phyloP scores from a whole-genome alignment of 2,113 vertebrate genomes.

The Ciconia maguari region DNA sequence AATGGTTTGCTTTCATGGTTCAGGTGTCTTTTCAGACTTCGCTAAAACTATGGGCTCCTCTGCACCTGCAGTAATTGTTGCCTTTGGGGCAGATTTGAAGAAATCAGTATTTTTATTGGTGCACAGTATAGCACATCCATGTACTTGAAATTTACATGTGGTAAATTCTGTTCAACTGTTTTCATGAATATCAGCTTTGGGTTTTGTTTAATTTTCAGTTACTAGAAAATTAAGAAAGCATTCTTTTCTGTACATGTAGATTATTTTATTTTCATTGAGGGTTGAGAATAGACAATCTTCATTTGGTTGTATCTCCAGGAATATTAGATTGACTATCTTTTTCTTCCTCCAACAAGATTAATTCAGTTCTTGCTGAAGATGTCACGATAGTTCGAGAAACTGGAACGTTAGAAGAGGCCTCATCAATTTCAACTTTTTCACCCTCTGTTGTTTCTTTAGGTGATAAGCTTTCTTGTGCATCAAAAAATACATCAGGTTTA shows the following conservation, averaged over 20 bases:
- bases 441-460: conserved; percentile 44
- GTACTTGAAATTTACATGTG: not conserved
- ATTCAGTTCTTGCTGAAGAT: conserved; percentile 66
- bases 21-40: not conserved
- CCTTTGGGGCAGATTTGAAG: not conserved
- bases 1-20: not conserved
- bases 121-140: not conserved
- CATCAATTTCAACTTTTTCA: not conserved
- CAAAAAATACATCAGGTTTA: conserved; percentile 67
- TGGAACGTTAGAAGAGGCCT: not conserved
- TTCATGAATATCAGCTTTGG: not conserved
- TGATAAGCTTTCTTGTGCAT: conserved; percentile 69
- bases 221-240: not conserved
- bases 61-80: not conserved
- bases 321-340: not conserved
- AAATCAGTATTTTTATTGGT: not conserved
- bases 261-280: not conserved
- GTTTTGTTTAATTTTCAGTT: not conserved
- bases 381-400: not conserved
- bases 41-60: not conserved
- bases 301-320: not conserved
- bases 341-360: conserved; percentile 49
- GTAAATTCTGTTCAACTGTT: not conserved
- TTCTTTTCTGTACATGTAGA: not conserved
- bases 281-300: not conserved